Percentiles rank a stretch among this genome's conserved stretches.
Evolutionary conservation across 2,888 invertebrate genomes (phyloP).

Genomic region (Gandaritis pyraliata): DNA sequence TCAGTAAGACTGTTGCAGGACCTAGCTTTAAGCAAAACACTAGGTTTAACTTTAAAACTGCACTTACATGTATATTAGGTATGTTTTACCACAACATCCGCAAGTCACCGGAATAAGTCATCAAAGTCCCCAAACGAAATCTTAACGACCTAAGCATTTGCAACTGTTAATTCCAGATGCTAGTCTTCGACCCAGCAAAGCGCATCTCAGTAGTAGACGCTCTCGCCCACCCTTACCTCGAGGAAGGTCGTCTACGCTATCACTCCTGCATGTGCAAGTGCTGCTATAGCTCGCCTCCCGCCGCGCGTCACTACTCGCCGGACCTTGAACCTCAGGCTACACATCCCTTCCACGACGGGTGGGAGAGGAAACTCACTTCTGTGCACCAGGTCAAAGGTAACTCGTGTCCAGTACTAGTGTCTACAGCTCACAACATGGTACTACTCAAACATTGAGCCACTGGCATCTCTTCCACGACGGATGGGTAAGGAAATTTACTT

Average conservation of each 20-base stretch:
- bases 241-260: conserved; percentile 98
- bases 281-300: conserved; percentile 88
- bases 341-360: conserved; percentile 96
- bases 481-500: conserved; percentile 97
- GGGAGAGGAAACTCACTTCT: conserved; percentile 97
- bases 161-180: conserved; percentile 89
- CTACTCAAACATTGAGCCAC: no score
- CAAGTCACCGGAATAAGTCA: no score
- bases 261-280: conserved; percentile 99
- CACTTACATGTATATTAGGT: no score
- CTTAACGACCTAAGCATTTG: no score
- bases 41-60: no score
- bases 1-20: no score
- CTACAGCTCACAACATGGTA: neutral
- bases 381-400: conserved; percentile 75
- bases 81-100: no score
- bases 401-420: neutral
- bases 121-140: no score
- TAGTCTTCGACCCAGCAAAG: conserved; percentile 99
- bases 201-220: conserved; percentile 98
- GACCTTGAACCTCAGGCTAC: conserved; percentile 97
- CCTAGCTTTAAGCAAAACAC: no score
- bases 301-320: conserved; percentile 91
- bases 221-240: conserved; percentile 97
- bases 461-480: conserved; percentile 95